Conservation (phyloP, 2,113 vertebrate genomes). For the Orientallactaga bullata region DNA sequence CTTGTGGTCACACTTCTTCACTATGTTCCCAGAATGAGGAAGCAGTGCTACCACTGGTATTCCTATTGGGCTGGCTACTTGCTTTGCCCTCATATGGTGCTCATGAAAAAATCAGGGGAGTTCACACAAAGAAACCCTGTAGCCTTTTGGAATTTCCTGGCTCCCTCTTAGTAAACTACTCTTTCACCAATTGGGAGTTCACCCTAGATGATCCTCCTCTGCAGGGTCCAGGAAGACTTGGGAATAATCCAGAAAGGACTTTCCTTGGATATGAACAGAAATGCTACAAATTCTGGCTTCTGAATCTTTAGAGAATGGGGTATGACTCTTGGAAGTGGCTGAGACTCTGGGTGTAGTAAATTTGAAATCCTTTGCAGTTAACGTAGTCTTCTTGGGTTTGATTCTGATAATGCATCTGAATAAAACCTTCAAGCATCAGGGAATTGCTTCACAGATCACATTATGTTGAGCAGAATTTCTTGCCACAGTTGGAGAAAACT, state of each 20-base stretch:
- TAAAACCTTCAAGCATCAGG: not conserved
- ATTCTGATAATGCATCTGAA: not conserved
- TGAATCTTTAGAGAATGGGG: not conserved
- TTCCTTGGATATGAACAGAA: not conserved
- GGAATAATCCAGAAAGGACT: not conserved
- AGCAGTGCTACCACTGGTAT: not conserved
- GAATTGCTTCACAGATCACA: not conserved
- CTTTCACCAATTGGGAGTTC: fast-evolving
- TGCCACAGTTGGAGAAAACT: not conserved
- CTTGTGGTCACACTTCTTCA: no score
- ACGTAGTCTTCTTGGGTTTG: not conserved
- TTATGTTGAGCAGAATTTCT: not conserved
- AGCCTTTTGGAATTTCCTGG: not conserved
- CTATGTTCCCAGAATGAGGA: not conserved
- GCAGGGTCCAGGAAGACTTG: not conserved
- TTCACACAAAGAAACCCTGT: not conserved
- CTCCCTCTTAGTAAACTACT: not conserved
- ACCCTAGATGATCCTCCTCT: not conserved
- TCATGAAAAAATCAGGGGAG: not conserved
- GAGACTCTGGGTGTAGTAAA: not conserved
- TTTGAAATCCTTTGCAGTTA: no score
- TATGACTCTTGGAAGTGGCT: no score
- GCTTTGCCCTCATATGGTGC: not conserved
- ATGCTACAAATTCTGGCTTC: not conserved
- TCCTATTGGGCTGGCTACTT: not conserved